Evolutionary conservation across 2,797 vertebrate species (phyloP).

Genomic region (Coregonus ussuriensis): DNA sequence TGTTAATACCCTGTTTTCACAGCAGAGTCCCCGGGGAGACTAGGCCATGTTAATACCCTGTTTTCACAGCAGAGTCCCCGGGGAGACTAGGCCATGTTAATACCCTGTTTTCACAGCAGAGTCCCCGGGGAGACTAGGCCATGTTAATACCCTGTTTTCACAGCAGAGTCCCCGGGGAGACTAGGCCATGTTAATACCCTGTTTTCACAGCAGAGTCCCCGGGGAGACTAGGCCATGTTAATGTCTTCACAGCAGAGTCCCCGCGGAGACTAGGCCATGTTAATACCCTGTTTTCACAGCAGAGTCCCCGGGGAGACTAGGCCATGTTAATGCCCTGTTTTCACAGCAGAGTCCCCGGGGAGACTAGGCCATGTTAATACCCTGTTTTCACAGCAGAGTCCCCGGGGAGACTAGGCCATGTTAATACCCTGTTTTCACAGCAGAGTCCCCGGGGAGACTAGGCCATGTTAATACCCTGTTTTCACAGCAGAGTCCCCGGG

Average conservation of each 20-base stretch:
- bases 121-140: too few species aligned
- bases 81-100: not conserved
- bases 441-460: too few species aligned
- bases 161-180: not conserved
- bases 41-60: not conserved
- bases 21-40: too few species aligned
- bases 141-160: not conserved
- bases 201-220: too few species aligned
- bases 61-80: not conserved
- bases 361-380: too few species aligned
- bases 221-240: too few species aligned
- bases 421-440: not conserved
- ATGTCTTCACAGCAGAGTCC: too few species aligned
- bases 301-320: too few species aligned
- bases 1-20: too few species aligned
- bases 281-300: not conserved
- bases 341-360: too few species aligned
- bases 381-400: not conserved
- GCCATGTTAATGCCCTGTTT: not conserved
- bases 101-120: too few species aligned
- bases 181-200: too few species aligned
- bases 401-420: not conserved
- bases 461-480: not conserved
- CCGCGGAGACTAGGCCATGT: not conserved
- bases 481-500: not conserved